Evolutionary conservation across 2,113 vertebrate species (phyloP), one percentile per base, ranked within the genome.

Genomic region (Dromas ardeola): DNA sequence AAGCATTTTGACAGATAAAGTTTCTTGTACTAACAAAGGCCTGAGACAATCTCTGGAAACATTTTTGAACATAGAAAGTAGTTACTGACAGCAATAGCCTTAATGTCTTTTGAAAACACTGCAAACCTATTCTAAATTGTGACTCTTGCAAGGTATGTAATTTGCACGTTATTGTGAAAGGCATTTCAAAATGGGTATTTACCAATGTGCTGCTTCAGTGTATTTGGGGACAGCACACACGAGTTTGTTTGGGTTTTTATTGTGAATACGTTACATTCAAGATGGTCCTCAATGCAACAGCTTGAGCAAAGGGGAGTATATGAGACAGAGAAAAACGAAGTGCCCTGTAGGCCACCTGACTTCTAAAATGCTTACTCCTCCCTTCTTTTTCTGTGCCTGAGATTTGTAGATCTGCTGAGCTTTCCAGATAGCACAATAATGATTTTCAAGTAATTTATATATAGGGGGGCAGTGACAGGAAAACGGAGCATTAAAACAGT

Each of bases 1-100:
- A 97, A 97, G 38, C 58, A 92, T 76, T 95, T 95, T 88, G 90
- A 96, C 77, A 96, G 94, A 93, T 58, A 67, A 94, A 95, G 86
- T 95, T 95, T 95, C 92, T 96, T 92, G 58, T 27, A 91, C 91
- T 95, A 96, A 96, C 45, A 96, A 92, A 92, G 90, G 65, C 91
- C 92, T 97, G n/a, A 93, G 86, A 95, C 85, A 95, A 81, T 91
- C 47, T 70, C 92, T 90, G 73, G 87, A 96, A 98, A 92, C 6
- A 12, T 80, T 94, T 96, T 52, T 95, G 61, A 97, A 94, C 81
- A 81, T 17, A 85, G 91, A 91, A 79, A 81, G 78, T 29, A 83
- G 74, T 84, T 96, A 82, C 80, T 69, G 89, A 87, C 55, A 89
- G 79, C 86, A 96, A 95, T 78, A 96, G 74, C 93, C 92, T 93